Base-by-base conservation (phyloP, 1,140 invertebrate genomes). In the Anoplolepis gracilipes region DNA sequence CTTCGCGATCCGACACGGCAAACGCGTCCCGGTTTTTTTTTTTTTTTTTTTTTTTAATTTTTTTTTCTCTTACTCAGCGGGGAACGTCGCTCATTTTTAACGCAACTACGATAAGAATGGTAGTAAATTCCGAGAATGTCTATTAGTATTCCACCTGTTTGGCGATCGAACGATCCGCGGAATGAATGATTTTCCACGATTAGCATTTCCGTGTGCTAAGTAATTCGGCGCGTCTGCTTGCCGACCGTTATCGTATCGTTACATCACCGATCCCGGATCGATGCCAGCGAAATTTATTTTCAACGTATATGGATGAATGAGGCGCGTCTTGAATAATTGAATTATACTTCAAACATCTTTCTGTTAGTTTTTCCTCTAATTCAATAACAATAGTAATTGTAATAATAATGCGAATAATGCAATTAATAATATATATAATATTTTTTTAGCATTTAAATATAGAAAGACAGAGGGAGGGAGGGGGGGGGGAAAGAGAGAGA, bases 31-130 rank as follows among this genome's bases (percentile, higher is more conserved):
- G 36, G 19, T 79, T 84, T 78, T 55, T 22, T 33, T 84, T 22
- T 39, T 73, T 55, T 25, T 42, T 61, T 57, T 76, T 22, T n/a
- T 39, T 77, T 36, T 33, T 36, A 42, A 42, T 7, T 49, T 46
- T 62, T 4, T 46, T 33, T 65, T 19, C 53, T 42, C 19, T 42
- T 49, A 49, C 46, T 49, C 46, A 49, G 46, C 49, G 53, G 57
- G 76, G 85, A 85, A 72, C 76, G 59, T 22, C 55, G 81, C 72
- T 82, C 82, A 28, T 85, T 89, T 89, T 88, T 89, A 86, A 85
- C 73, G 76, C 73, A 19, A 16, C 13, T 57, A 59, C 70, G 87
- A 89, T 88, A 89, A 86, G 88, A 86, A 77, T 39, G 64, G 33
- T 59, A 64, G 46, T 77, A 61, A 70, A 88, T 88, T 53, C 59